These are phyloP conservation scores for Diploscapter pachys DNA, from an alignment of 1,140 invertebrate genomes.

Conservation along the genomic window DNA sequence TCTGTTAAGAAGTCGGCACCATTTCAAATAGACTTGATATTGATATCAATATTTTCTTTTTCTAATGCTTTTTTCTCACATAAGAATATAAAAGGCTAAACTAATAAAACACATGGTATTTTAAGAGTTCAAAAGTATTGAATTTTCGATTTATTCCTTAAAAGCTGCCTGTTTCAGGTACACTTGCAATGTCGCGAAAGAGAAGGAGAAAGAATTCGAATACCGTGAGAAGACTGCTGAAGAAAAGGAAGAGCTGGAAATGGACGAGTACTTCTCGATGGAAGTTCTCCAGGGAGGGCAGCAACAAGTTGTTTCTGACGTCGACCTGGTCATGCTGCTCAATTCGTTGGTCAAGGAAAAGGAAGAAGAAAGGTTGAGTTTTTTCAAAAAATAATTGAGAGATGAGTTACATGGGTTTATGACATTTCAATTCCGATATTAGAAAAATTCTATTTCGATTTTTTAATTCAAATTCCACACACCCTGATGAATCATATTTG, in stretches of 20 bases:
- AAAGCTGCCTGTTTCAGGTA: conserved; percentile 14
- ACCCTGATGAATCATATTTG: no score
- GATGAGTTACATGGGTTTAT: no score
- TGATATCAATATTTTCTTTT: no score
- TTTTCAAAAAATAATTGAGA: no score
- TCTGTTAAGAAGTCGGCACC: no score
- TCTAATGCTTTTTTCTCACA: not conserved
- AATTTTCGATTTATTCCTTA: not conserved
- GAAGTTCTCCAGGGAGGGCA: conserved; percentile 16
- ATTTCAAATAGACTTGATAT: no score
- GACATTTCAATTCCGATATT: no score
- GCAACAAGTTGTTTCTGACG: conserved; percentile 8
- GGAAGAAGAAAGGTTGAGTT: no score
- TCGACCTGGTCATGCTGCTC: conserved; percentile 17
- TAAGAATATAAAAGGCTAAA: not conserved
- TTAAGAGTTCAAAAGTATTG: no score
- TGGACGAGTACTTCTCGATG: conserved; percentile 27
- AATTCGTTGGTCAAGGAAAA: not conserved
- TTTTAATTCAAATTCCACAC: no score
- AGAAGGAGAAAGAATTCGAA: conserved; percentile 70
- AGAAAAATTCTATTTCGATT: no score
- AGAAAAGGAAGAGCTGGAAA: conserved; percentile 71
- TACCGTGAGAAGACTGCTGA: conserved; percentile 72
- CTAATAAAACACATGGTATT: no score
- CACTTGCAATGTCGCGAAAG: conserved; percentile 24